Conservation (phyloP, 2,888 invertebrate species). For the Calameuta pallipes region DNA sequence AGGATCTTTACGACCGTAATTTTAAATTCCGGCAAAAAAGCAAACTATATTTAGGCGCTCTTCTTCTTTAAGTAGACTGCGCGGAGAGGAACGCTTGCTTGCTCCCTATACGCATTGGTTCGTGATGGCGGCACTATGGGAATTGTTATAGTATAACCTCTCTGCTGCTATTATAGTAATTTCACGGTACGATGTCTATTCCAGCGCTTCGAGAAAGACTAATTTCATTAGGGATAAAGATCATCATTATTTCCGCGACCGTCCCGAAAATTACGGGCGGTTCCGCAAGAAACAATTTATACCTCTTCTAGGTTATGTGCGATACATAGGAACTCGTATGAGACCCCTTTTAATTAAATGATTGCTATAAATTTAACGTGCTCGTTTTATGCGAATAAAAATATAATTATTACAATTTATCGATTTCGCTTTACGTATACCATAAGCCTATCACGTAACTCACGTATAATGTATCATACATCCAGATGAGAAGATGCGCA, state of each 20-base stretch:
- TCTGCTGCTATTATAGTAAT: constrained; percentile 61
- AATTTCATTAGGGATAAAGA: constrained; percentile 66
- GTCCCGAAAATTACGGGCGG: constrained; percentile 46
- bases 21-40: constrained; percentile 58
- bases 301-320: neutral
- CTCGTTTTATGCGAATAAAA: neutral
- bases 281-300: constrained; percentile 21
- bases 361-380: neutral
- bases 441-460: constrained; percentile 45
- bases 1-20: constrained; percentile 62
- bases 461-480: constrained; percentile 40
- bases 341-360: neutral
- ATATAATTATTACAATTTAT: constrained; percentile 2
- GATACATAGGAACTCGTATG: neutral
- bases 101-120: neutral
- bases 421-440: neutral
- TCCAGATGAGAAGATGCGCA: constrained; percentile 32
- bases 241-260: constrained; percentile 61
- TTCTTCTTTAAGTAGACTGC: constrained; percentile 25
- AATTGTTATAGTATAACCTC: constrained; percentile 28
- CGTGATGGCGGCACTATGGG: neutral
- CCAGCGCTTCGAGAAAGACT: constrained; percentile 56
- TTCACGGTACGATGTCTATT: constrained; percentile 61
- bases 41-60: constrained; percentile 54
- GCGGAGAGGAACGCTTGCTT: constrained; percentile 16